Percentiles rank a stretch among this genome's conserved stretches.
These are phyloP conservation scores for Gambusia holbrooki DNA, from an alignment of 2,113 vertebrate species.

Conservation along the genomic window DNA sequence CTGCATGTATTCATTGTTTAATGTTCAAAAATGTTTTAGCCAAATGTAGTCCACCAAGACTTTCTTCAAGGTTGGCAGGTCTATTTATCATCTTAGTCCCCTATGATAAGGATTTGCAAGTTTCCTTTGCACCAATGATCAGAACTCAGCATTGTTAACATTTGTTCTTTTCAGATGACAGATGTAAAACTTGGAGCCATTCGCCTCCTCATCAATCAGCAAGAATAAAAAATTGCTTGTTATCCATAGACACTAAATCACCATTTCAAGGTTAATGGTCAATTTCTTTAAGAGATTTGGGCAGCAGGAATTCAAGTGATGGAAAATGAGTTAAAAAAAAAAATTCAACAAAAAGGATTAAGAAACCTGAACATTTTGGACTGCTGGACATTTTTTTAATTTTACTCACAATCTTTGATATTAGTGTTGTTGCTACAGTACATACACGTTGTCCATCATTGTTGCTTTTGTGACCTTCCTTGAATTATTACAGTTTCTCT, in stretches of 20 bases:
- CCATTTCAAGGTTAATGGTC: slow-evolving; percentile 74
- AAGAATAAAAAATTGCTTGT: slow-evolving; percentile 35
- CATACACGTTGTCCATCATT: slow-evolving; percentile 10
- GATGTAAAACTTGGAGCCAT: slow-evolving; percentile 42
- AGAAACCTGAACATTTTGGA: slow-evolving; percentile 36
- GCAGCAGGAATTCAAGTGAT: slow-evolving; percentile 34
- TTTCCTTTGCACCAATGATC: slow-evolving; percentile 34
- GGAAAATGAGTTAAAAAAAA: slow-evolving; percentile 40
- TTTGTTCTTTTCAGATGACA: slow-evolving; percentile 47
- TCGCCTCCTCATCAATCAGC: slow-evolving; percentile 59
- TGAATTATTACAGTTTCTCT: slow-evolving; percentile 31
- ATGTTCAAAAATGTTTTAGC: background rate
- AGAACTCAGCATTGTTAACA: slow-evolving; percentile 17
- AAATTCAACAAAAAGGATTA: background rate
- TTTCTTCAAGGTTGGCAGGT: background rate
- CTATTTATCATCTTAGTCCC: background rate
- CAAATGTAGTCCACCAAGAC: background rate
- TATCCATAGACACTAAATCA: slow-evolving; percentile 55
- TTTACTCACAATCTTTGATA: slow-evolving; percentile 31
- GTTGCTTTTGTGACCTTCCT: slow-evolving; percentile 36
- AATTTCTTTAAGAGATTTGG: slow-evolving; percentile 68
- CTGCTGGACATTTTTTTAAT: slow-evolving; percentile 33
- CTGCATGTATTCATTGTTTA: no score
- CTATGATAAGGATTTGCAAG: slow-evolving; percentile 5
- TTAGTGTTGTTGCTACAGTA: slow-evolving; percentile 11